Conservation (phyloP, 1,140 invertebrate genomes). For the Drosophila miranda region DNA sequence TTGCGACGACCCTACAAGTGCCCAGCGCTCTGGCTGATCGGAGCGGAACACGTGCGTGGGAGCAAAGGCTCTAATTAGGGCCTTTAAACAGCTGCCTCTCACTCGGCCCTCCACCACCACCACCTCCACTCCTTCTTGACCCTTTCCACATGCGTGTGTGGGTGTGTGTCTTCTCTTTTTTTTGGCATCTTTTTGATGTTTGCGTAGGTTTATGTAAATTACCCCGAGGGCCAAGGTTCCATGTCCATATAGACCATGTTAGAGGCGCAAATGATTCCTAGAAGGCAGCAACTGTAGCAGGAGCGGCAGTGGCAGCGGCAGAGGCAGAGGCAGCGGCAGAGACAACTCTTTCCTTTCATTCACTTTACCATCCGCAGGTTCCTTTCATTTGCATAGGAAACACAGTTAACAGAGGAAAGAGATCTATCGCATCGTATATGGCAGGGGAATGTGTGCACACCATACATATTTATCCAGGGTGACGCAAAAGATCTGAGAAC, state of each 20-base stretch:
- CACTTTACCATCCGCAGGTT: constrained; percentile 48
- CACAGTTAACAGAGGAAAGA: background rate
- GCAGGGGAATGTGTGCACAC: no score
- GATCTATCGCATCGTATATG: no score
- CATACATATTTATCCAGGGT: no score
- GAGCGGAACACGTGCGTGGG: constrained; percentile 64
- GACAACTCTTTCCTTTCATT: constrained; percentile 63
- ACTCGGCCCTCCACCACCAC: no score
- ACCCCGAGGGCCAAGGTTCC: constrained; percentile 43
- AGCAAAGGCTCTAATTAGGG: constrained; percentile 65
- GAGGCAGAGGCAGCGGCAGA: background rate
- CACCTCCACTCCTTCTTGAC: constrained; percentile 4
- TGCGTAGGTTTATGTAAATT: constrained; percentile 76
- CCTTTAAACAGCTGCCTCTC: constrained; percentile 20
- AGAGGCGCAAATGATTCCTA: constrained; percentile 75
- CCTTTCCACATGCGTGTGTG: constrained; percentile 14
- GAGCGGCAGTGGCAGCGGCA: background rate
- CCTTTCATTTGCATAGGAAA: constrained; percentile 54
- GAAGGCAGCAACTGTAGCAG: constrained; percentile 52
- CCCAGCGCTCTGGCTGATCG: background rate
- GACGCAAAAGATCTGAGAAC: no score
- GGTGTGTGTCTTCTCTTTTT: constrained; percentile 1
- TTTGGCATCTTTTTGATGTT: constrained; percentile 45
- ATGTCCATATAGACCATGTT: constrained; percentile 29
- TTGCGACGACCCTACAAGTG: no score